These are phyloP conservation scores for Sarcophaga bullata DNA, from an alignment of 1,140 invertebrate genomes.

Conservation along the genomic window DNA sequence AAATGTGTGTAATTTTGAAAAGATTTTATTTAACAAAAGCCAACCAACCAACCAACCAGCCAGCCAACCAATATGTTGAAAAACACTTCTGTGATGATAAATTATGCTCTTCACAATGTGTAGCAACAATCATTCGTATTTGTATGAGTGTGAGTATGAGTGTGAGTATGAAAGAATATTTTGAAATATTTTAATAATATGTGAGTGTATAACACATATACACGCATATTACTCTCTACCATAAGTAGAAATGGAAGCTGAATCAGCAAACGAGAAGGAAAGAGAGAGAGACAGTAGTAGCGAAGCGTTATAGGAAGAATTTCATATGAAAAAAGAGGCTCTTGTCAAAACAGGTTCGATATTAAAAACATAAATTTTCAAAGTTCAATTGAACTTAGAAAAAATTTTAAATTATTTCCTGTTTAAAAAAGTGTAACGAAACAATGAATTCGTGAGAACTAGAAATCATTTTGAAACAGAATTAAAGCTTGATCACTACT, in stretches of 20 bases:
- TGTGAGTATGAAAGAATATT: neutral
- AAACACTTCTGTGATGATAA: slow-evolving; percentile 28
- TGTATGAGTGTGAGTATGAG: neutral
- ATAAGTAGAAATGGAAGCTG: neutral
- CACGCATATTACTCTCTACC: neutral
- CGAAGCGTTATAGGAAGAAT: neutral
- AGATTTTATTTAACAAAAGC: slow-evolving; percentile 30
- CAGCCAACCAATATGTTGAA: neutral
- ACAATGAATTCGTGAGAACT: no score
- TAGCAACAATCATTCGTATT: no score
- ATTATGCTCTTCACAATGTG: neutral
- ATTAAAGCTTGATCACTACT: no score
- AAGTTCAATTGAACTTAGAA: no score
- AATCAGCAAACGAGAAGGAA: neutral
- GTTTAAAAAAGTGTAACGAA: no score
- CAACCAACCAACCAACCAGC: neutral
- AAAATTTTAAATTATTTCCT: no score
- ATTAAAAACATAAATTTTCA: no score
- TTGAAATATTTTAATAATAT: slow-evolving; percentile 22
- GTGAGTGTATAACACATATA: neutral
- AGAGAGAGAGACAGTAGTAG: no score
- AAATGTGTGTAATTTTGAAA: slow-evolving; percentile 1
- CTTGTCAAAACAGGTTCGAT: no score
- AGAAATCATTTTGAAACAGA: no score
- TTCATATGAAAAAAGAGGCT: neutral